Conservation (phyloP, 1,140 invertebrate genomes). For the Calosoma granatense region DNA sequence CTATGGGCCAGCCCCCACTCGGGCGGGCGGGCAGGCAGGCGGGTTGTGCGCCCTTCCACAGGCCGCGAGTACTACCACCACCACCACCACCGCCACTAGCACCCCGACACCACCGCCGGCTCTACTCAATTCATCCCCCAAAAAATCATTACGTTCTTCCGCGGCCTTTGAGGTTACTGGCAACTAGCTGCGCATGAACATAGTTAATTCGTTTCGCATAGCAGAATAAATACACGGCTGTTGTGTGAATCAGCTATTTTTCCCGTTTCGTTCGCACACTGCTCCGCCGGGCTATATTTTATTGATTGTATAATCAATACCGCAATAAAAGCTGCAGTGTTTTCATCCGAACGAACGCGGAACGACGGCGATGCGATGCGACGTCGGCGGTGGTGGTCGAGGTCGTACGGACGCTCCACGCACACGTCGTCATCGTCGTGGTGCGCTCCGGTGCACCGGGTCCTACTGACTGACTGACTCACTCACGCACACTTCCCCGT, state of each 20-base stretch:
- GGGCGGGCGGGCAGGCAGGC: too few species aligned
- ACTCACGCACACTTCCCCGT: neutral
- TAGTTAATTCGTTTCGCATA: slow-evolving; percentile 30
- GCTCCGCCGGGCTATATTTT: slow-evolving; percentile 31
- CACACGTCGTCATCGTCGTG: neutral
- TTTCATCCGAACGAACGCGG: slow-evolving; percentile 26
- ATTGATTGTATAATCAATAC: slow-evolving; percentile 40
- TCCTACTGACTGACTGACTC: neutral
- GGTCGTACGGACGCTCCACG: neutral
- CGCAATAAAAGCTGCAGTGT: slow-evolving; percentile 39
- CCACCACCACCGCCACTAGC: slow-evolving; percentile 18
- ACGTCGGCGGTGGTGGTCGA: neutral
- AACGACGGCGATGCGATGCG: neutral
- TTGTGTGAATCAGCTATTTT: slow-evolving; percentile 18
- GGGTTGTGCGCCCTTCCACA: neutral
- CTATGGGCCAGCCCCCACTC: neutral
- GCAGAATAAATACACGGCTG: slow-evolving; percentile 19
- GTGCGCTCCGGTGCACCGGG: neutral
- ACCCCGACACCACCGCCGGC: slow-evolving; percentile 12
- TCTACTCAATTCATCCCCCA: slow-evolving; percentile 25
- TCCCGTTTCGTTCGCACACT: slow-evolving; percentile 17
- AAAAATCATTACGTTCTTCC: slow-evolving; percentile 36
- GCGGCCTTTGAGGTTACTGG: slow-evolving; percentile 23
- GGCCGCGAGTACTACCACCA: slow-evolving; percentile 9
- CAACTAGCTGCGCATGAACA: slow-evolving; percentile 29